Conservation (phyloP, 2,797 vertebrate genomes). For the Rhinichthys osculus region DNA sequence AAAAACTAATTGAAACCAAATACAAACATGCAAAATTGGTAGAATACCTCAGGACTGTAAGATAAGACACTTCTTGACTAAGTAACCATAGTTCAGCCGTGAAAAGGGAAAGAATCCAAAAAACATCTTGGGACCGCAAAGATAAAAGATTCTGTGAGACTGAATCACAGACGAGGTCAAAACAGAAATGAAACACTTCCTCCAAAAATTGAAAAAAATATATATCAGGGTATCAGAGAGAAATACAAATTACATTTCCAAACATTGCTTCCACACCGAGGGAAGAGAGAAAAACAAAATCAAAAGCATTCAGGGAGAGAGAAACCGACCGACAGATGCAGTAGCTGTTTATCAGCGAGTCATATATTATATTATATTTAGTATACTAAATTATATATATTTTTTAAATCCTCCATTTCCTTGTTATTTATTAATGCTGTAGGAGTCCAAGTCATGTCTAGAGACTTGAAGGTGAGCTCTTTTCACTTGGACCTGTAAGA, state of each 20-base stretch:
- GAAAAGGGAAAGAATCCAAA: neutral
- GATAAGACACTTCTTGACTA: neutral
- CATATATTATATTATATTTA: neutral
- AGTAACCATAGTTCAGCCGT: neutral
- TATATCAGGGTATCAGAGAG: neutral
- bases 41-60: neutral
- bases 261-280: neutral
- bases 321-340: neutral
- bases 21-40: neutral
- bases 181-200: neutral
- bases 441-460: neutral
- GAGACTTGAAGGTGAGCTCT: neutral
- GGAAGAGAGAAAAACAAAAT: neutral
- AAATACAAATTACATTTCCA: conserved; percentile 8
- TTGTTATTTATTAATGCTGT: neutral
- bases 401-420: neutral
- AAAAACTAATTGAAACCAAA: neutral
- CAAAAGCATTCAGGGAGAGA: neutral
- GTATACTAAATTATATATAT: too few species aligned
- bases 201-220: neutral
- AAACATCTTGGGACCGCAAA: neutral
- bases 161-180: neutral
- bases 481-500: neutral
- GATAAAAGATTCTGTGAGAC: neutral
- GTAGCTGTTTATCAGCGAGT: neutral